phyloP scores from a whole-genome alignment of 2,888 invertebrate species.

The Lasioglossum zephyrum region DNA sequence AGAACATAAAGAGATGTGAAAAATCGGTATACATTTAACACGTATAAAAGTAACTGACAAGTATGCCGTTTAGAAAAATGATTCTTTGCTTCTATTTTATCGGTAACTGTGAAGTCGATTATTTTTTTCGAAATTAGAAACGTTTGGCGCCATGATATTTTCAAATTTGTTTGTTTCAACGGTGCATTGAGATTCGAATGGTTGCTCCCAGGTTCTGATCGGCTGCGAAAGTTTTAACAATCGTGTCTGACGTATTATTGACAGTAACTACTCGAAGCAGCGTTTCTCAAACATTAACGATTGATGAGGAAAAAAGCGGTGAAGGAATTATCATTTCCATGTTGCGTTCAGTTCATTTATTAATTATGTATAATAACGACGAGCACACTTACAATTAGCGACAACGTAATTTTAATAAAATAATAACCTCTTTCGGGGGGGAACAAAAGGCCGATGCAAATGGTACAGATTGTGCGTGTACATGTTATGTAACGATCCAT shows the following conservation, averaged over 20 bases:
- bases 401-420: conserved; percentile 15
- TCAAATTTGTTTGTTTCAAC: neutral
- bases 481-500: conserved; percentile 9
- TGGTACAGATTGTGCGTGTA: conserved; percentile 38
- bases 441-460: conserved; percentile 22
- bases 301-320: neutral
- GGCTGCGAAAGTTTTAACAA: neutral
- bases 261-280: conserved; percentile 40
- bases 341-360: conserved; percentile 6
- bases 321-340: neutral
- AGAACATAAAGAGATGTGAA: neutral
- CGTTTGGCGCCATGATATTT: neutral
- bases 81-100: neutral
- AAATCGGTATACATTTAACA: neutral
- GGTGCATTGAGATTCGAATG: neutral
- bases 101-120: neutral
- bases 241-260: conserved; percentile 1
- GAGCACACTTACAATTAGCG: conserved; percentile 10
- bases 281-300: conserved; percentile 29
- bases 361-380: conserved; percentile 3
- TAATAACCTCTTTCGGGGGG: neutral
- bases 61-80: neutral
- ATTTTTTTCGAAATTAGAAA: neutral
- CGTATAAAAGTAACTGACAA: neutral
- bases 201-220: neutral